Base-by-base conservation (phyloP, 2,113 vertebrate genomes). In the Emydura subglobosa region DNA sequence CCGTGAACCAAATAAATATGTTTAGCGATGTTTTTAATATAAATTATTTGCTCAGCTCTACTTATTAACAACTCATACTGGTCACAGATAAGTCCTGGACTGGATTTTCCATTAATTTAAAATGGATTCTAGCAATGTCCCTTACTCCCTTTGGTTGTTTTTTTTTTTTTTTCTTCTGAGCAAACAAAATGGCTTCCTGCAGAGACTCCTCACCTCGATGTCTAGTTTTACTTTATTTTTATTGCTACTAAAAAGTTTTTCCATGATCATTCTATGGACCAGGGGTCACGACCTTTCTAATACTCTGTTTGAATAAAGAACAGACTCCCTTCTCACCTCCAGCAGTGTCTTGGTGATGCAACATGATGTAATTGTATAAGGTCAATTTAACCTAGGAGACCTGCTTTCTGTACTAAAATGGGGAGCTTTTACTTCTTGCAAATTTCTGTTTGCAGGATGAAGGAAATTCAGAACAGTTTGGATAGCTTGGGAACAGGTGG, bases 31-130 rank as follows among this genome's bases (percentile, higher is more conserved):
- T 90, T 93, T 92, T 83, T 10, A 3, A 24, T 88, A 44, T 34
- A 86, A 88, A 95, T 83, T 92, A 96, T 96, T 97, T 97, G 59
- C 96, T 96, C 94, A 96, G 96, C 95, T 96, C 95, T 96, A 96
- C 89, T 96, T 94, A 72, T 39, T 72, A 97, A 86, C 31, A 86
- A 83, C 39, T 86, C 74, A 84, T 9, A 78, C 12, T 57, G n/a
- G n/a, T 94, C 93, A 93, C 44, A 94, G 85, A 25, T 79, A 97
- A 90, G 51, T 87, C 85, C 78, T 89, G 72, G 88, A 91, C 83
- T 94, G 79, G 94, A 96, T 91, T 93, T 61, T 54, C 74, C 76
- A 3, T 57, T 91, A 65, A 82, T 59, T 89, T 24, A 34, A 96
- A 93, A 89, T 49, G 84, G 5, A 85, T 95, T 92, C 92, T 90